Evolutionary conservation across 2,888 invertebrate genomes (phyloP).

Genomic region (Aporophyla lueneburgensis): DNA sequence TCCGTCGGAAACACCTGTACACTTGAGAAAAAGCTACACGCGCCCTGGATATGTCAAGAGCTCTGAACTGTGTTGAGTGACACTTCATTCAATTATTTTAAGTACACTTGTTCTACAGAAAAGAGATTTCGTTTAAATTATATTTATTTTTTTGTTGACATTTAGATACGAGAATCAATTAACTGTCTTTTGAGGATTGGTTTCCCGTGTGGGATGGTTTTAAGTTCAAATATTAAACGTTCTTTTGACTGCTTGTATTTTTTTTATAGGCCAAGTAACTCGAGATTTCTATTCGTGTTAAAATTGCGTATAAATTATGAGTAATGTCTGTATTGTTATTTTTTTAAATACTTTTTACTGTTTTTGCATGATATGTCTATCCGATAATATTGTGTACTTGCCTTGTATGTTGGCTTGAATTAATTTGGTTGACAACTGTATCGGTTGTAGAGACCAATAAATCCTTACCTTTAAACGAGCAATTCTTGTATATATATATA

Average conservation of each 20-base stretch:
- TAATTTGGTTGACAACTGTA: no score
- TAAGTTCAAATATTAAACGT: neutral
- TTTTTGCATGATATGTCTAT: no score
- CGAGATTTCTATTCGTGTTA: no score
- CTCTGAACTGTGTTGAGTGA: conserved; percentile 23
- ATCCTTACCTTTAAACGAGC: no score
- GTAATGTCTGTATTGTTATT: no score
- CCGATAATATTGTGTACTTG: no score
- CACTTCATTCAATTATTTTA: conserved; percentile 37
- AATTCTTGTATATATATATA: no score
- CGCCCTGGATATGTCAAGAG: conserved; percentile 24
- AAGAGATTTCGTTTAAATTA: conserved; percentile 5
- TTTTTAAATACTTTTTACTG: no score
- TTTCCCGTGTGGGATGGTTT: neutral
- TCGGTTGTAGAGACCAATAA: no score
- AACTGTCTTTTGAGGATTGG: neutral
- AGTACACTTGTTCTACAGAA: conserved; percentile 18
- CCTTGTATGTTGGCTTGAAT: no score
- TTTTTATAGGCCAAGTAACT: neutral
- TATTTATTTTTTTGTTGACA: conserved; percentile 13
- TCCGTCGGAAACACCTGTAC: conserved; percentile 11
- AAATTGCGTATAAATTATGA: no score
- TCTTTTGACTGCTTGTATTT: neutral
- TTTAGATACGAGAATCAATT: conserved; percentile 19
- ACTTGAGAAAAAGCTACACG: conserved; percentile 19